Evolutionary conservation across 2,888 invertebrate genomes (phyloP), one percentile per base, ranked within the genome.

Genomic region (Polylopha cassiicola): DNA sequence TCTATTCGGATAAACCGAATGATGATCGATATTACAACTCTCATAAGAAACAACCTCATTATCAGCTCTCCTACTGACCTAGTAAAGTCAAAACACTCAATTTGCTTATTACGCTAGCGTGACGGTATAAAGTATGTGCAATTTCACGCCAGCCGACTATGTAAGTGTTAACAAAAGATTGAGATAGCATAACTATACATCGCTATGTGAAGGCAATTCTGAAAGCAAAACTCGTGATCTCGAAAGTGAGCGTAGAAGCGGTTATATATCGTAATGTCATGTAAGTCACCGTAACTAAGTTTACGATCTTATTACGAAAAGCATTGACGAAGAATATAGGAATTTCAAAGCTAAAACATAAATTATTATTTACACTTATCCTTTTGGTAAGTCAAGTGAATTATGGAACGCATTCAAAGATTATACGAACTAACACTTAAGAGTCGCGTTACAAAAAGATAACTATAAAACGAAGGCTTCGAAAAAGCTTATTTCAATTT

Each of bases 191-290:
- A 36, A 41, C 10, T 36, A 26, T 17, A 36, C 28, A 51, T 53
- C 47, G 50, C 48, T 49, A 48, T 51, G 59, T 56, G 51, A 59
- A 44, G 55, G 55, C 58, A 58, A 66, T 69, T 68, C 68, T 58
- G 77, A 81, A 73, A 80, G 75, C 64, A 75, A 77, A 71, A 73
- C 69, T 66, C 67, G 65, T 74, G 72, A 72, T 74, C 75, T 73
- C 64, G 79, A 80, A 78, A 82, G 81, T 64, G 77, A 82, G 65
- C 58, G 62, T 58, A 37, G 46, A 37, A 51, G 48, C 42, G 36
- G 46, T 43, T 41, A 41, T 42, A 41, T 34, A 44, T 50, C 41
- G 46, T 49, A 45, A 51, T 42, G 33, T 44, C 42, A 38, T 47
- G 47, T 48, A 50, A 29, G 47, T 47, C 43, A 39, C 44, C 46